These are phyloP conservation scores for Danio rerio DNA, from an alignment of 2,113 vertebrate genomes.

Conservation along the genomic window DNA sequence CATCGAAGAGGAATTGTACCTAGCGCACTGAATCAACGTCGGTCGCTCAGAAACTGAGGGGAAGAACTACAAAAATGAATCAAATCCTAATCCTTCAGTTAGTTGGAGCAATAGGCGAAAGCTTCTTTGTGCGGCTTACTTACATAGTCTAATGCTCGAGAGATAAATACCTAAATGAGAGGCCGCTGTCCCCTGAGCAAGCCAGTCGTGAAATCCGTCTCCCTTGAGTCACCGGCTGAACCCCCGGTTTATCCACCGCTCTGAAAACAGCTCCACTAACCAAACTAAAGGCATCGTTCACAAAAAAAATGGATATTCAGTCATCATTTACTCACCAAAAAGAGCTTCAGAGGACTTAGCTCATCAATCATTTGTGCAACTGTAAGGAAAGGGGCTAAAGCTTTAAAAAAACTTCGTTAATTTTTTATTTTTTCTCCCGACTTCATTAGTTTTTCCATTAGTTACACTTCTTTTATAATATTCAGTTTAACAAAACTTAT, in stretches of 20 bases:
- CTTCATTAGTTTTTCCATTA: no score
- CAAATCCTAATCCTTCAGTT: constrained; percentile 69
- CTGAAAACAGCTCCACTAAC: constrained; percentile 34
- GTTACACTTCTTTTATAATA: no score
- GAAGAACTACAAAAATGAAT: constrained; percentile 71
- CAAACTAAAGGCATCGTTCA: neutral
- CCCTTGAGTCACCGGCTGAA: constrained; percentile 48
- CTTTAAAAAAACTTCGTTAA: no score
- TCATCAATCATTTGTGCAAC: neutral
- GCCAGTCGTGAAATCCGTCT: constrained; percentile 42
- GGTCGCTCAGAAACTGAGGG: constrained; percentile 61
- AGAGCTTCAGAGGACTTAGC: neutral
- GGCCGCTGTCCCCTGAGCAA: constrained; percentile 50
- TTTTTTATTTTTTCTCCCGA: no score
- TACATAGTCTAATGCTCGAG: constrained; percentile 59
- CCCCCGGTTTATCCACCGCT: constrained; percentile 8
- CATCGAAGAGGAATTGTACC: constrained; percentile 49
- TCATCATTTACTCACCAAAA: neutral
- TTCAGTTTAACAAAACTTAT: no score
- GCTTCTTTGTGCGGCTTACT: constrained; percentile 39
- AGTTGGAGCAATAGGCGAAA: constrained; percentile 61
- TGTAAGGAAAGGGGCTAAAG: neutral
- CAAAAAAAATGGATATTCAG: neutral
- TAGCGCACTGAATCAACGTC: constrained; percentile 58
- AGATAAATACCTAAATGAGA: constrained; percentile 68